Percentiles rank a stretch among this genome's conserved stretches.
These are phyloP conservation scores for Protonemura montana DNA, from an alignment of 2,888 invertebrate genomes.

Conservation along the genomic window DNA sequence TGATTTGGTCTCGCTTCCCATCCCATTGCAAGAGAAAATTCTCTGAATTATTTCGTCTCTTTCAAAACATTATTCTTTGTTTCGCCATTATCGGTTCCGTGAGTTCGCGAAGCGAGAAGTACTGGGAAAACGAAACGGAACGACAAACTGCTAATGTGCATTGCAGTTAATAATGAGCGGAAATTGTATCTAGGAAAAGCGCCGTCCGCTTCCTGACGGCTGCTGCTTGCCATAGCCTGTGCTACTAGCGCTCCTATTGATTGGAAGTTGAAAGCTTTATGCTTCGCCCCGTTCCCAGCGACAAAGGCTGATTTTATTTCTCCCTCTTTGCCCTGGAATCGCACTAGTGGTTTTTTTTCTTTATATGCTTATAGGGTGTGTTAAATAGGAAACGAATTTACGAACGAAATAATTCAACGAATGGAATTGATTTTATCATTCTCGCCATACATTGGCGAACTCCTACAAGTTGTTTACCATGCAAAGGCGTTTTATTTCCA, in stretches of 20 bases:
- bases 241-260: background rate
- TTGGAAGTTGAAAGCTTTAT: conserved; percentile 5
- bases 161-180: conserved; percentile 7
- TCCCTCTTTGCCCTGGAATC: background rate
- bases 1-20: background rate
- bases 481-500: background rate
- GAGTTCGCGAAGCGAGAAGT: background rate
- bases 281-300: background rate
- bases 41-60: background rate
- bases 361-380: background rate
- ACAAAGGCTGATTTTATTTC: background rate
- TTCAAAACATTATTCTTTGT: background rate
- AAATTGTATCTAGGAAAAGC: background rate
- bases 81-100: background rate
- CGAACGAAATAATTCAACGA: background rate
- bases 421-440: background rate
- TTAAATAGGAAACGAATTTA: background rate
- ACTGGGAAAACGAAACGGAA: background rate
- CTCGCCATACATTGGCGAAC: background rate
- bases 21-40: background rate
- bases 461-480: conserved; percentile 2
- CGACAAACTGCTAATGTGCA: background rate
- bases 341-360: background rate
- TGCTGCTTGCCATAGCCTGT: background rate
- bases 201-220: background rate